Evolutionary conservation across 2,888 invertebrate genomes (phyloP), one percentile per base, ranked within the genome.

Genomic region (Boloria euphrosyne): DNA sequence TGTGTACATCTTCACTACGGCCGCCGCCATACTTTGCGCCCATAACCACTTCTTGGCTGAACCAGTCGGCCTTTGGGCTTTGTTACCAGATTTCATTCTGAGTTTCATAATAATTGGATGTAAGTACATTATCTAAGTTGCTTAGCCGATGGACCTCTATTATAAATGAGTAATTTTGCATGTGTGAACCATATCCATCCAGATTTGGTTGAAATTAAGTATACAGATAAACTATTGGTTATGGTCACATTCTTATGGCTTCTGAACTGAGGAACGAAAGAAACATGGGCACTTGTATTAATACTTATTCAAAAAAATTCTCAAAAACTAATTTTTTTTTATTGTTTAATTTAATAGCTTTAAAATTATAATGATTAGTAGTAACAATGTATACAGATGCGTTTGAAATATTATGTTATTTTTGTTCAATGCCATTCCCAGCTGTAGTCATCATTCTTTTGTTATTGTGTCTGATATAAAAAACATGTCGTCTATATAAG

Each of bases 21-120:
- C 95, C 10, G 93, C 96, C 68, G 94, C 94, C n/a, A 94, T 95
- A 4, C 92, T 97, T 18, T 96, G 95, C 76, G 93, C 94, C 52
- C 93, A 95, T 72, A 93, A 94, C 71, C 93, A 95, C 75, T 92
- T 95, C 75, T 93, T 94, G 73, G 93, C 94, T 72, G 92, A 88
- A 68, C 90, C 87, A 0, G 82, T 84, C 27, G 87, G 87, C 1
- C 95, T 96, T 93, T 96, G 96, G 96, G 94, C 95, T 0, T 84
- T 95, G 5, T 78, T 95, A 7, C 91, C 95, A 7, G 93, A 94
- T 57, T 90, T 94, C 0, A 91, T 94, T 71, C 93, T 96, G 67
- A 89, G 94, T 55, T 85, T 94, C 43, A 89, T 95, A 13, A 93
- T 96, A 77, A 86, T 94, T 62, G 93, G 93, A 64, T 95, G 96